Evolutionary conservation across 1,140 invertebrate genomes (phyloP).

Genomic region (roundworm (Caenorhabditis elegans)): WBcel235 BX284605.5:6347501-6348000

Average conservation of each 20-base stretch:
- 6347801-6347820: neutral
- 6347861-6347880: neutral
- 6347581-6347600: neutral
- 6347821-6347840: neutral
- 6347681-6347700: constrained; percentile 27
- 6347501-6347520: neutral
- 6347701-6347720: constrained; percentile 20
- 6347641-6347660: constrained; percentile 19
- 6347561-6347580: neutral
- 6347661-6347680: neutral
- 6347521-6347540: neutral
- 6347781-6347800: neutral
- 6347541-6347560: neutral
- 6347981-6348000: no score
- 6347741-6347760: constrained; percentile 5
- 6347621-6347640: constrained; percentile 29
- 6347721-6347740: neutral
- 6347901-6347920: no score
- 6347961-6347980: no score
- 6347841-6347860: neutral
- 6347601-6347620: neutral
- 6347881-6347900: no score
- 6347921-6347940: no score
- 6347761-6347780: neutral
- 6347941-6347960: no score